A percentile compares a stretch with the other conserved stretches of the same genome.
phyloP scores from a whole-genome alignment of 2,888 invertebrate species.

The Oscheius myriophilus region DNA sequence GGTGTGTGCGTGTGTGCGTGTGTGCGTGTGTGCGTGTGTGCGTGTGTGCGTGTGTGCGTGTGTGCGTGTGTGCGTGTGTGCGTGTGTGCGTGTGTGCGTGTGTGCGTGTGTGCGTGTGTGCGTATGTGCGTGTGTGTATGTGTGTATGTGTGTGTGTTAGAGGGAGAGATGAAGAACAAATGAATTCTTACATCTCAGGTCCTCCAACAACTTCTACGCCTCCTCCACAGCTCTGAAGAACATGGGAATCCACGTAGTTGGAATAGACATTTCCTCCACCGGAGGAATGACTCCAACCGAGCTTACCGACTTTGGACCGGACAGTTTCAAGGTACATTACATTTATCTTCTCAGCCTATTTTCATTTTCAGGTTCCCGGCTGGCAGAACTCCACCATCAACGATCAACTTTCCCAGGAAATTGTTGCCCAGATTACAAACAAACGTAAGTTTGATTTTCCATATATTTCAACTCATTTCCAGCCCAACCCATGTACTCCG shows the following conservation, averaged over 20 bases:
- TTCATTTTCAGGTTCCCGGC: constrained; percentile 19
- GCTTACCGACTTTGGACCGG: constrained; percentile 34
- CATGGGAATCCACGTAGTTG: constrained; percentile 36
- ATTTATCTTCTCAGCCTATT: not conserved
- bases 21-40: too few relatives aligned
- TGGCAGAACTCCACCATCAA: constrained; percentile 33
- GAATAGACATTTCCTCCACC: constrained; percentile 35
- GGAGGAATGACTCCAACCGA: constrained; percentile 24
- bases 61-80: too few relatives aligned
- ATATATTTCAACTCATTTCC: too few relatives aligned
- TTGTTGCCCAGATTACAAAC: constrained; percentile 36
- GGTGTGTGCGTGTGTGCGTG: too few relatives aligned
- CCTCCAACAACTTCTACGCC: constrained; percentile 21
- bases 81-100: too few relatives aligned
- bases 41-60: too few relatives aligned
- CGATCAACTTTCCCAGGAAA: constrained; percentile 31
- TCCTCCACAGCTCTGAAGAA: constrained; percentile 28
- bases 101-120: too few relatives aligned
- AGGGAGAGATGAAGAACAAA: not conserved
- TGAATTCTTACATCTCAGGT: constrained; percentile 18
- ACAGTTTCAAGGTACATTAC: constrained; percentile 32
- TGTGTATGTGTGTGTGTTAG: too few relatives aligned
- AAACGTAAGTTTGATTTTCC: constrained; percentile 33
- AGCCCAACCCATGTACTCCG: constrained; percentile 14
- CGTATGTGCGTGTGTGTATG: too few relatives aligned